phyloP scores from a whole-genome alignment of 2,797 vertebrate genomes.

The Semaprochilodus insignis region DNA sequence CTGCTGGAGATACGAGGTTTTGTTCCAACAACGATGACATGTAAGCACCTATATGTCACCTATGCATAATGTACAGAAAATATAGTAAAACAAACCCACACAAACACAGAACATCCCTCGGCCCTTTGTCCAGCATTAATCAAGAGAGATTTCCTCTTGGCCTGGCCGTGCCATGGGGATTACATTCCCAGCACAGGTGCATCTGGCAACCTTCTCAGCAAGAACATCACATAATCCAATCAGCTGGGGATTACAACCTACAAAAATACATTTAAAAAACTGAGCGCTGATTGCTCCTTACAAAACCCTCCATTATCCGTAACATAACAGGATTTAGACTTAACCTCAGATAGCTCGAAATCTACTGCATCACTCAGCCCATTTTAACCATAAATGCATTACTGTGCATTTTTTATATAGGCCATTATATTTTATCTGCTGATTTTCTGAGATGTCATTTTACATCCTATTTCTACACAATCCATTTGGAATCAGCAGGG shows the following conservation, averaged over 20 bases:
- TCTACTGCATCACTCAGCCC: background rate
- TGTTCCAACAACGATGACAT: too few species aligned
- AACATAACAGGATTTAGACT: conserved; percentile 48
- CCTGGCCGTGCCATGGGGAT: conserved; percentile 69
- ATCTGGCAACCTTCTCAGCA: conserved; percentile 65
- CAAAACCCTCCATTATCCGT: conserved; percentile 50
- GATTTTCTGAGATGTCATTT: conserved; percentile 3
- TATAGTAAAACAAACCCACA: background rate
- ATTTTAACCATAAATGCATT: background rate
- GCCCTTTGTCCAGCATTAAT: conserved; percentile 59
- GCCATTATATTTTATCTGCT: background rate
- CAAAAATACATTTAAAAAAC: conserved; percentile 33
- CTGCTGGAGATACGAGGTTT: too few species aligned
- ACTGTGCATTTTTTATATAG: background rate
- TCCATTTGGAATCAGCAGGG: background rate
- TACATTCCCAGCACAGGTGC: conserved; percentile 67
- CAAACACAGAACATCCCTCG: background rate
- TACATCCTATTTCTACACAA: conserved; percentile 6
- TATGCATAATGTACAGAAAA: background rate
- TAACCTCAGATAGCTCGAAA: conserved; percentile 26
- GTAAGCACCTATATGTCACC: background rate
- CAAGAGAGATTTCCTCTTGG: conserved; percentile 72
- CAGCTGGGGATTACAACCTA: conserved; percentile 51
- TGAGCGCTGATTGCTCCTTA: conserved; percentile 37
- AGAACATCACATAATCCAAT: conserved; percentile 42